phyloP scores from a whole-genome alignment of 2,888 invertebrate genomes.

The Sinotaia quadrata region DNA sequence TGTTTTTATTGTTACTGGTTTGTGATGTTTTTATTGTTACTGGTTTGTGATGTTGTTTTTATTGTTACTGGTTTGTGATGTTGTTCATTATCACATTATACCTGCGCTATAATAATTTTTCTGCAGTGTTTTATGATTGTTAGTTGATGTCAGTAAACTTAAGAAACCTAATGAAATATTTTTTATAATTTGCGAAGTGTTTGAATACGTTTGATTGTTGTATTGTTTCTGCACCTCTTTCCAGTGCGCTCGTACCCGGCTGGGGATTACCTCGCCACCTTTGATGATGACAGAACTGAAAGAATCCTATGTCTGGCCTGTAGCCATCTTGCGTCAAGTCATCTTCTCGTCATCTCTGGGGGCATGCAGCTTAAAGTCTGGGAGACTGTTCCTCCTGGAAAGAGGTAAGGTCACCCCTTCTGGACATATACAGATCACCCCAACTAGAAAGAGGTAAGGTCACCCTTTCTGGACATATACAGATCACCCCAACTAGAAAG shows the following conservation, averaged over 20 bases:
- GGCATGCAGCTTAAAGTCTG: constrained; percentile 62
- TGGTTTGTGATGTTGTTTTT: too few species aligned
- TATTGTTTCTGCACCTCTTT: too few species aligned
- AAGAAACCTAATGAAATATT: too few species aligned
- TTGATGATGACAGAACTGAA: constrained; percentile 56
- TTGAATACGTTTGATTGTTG: too few species aligned
- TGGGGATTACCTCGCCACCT: constrained; percentile 49
- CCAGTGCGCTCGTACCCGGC: constrained; percentile 42
- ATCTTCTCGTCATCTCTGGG: constrained; percentile 51
- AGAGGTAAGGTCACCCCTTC: background rate
- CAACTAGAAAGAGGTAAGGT: background rate
- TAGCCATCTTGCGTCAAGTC: constrained; percentile 31
- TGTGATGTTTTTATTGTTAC: too few species aligned
- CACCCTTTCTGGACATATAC: background rate
- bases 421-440: background rate
- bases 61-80: too few species aligned
- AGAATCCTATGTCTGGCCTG: constrained; percentile 56
- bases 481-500: background rate
- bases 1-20: too few species aligned
- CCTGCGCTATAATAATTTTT: too few species aligned
- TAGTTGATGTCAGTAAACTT: too few species aligned
- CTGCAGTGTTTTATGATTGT: too few species aligned
- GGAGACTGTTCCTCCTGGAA: constrained; percentile 28
- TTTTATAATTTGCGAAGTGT: too few species aligned
- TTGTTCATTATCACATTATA: too few species aligned